Conservation (phyloP, 2,113 vertebrate species). For the Peucedramus taeniatus region DNA sequence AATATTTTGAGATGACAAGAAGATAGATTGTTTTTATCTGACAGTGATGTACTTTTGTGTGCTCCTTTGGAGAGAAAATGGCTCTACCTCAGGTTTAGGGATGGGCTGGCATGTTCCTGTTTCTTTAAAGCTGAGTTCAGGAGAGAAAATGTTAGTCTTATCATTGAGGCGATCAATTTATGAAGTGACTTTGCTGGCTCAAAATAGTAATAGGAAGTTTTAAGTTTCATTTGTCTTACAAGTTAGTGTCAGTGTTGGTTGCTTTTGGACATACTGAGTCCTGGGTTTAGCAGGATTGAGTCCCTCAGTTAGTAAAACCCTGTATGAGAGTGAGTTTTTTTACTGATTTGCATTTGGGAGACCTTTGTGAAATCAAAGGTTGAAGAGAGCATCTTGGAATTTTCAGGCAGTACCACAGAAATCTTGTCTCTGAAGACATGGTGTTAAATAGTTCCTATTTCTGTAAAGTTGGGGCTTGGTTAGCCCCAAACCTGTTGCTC, state of each 20-base stretch:
- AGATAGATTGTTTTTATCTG: neutral
- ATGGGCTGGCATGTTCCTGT: accelerated
- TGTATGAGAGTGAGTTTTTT: neutral
- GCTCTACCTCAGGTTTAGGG: neutral
- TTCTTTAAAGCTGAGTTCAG: neutral
- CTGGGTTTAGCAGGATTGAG: neutral
- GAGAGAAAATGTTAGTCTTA: neutral
- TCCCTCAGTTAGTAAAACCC: neutral
- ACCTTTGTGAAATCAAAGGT: neutral
- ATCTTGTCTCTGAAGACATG: neutral
- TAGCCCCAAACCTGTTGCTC: neutral
- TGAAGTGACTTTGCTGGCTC: neutral
- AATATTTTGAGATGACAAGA: neutral
- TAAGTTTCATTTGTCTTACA: neutral
- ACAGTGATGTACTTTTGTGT: neutral
- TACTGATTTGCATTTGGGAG: neutral
- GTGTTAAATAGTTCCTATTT: neutral
- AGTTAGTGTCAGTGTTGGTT: neutral
- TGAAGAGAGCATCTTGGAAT: neutral
- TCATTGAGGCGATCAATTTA: neutral
- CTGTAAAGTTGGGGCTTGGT: neutral
- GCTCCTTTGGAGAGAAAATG: neutral
- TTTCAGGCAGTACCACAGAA: neutral
- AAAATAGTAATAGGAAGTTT: neutral
- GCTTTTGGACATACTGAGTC: neutral